A percentile compares a stretch with the other conserved stretches of the same genome.
Evolutionary conservation across 2,113 vertebrate genomes (phyloP).

Genomic region (Passer montanus): DNA sequence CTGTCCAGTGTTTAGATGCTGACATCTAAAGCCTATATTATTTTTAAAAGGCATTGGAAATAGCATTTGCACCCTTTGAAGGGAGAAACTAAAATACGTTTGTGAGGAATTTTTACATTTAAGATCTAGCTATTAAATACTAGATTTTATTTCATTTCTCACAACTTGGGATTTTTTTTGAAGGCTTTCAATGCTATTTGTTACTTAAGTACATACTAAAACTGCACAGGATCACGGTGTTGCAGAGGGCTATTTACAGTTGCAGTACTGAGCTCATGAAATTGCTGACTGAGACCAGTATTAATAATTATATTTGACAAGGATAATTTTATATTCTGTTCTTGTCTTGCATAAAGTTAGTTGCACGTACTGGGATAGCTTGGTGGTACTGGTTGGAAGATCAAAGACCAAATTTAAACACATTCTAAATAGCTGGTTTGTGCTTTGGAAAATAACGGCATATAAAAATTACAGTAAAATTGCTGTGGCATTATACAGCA

Average conservation of each 20-base stretch:
- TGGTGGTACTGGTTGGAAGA: not conserved
- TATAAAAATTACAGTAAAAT: not conserved
- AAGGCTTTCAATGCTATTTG: not conserved
- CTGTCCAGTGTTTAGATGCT: not conserved
- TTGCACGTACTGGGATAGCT: not conserved
- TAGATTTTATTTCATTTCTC: not conserved
- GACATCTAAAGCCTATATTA: not conserved
- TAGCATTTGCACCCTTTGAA: not conserved
- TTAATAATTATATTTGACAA: not conserved
- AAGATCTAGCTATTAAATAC: not conserved
- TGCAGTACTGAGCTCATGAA: not conserved
- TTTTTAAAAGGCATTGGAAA: not conserved
- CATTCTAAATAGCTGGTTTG: not conserved
- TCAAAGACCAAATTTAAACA: not conserved
- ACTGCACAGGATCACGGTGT: not conserved
- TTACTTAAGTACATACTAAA: accelerated
- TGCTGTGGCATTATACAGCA: not conserved
- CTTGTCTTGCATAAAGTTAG: not conserved
- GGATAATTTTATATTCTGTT: not conserved
- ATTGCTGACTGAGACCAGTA: not conserved
- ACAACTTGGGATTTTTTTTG: not conserved
- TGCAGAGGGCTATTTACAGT: not conserved
- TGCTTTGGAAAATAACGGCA: not conserved
- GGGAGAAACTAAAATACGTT: not conserved
- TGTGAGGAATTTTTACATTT: not conserved